Base-by-base conservation (phyloP, 2,888 invertebrate species). In the Hoplodrina blanda region DNA sequence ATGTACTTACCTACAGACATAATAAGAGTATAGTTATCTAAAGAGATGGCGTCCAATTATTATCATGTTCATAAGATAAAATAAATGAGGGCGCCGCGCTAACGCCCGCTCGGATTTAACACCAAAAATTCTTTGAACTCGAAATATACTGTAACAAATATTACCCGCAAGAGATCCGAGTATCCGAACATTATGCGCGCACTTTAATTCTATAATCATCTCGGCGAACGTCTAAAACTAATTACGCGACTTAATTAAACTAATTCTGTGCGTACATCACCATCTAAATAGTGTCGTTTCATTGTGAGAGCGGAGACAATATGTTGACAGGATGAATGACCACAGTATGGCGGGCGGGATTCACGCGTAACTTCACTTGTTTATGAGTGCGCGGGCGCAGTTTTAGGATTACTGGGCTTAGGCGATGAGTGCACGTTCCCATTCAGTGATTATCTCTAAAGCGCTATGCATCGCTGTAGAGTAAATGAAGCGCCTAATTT, bases 291-390 rank as follows among this genome's bases (percentile, higher is more conserved):
- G 92, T 91, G 90, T 90, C 90, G 88, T 91, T 91, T 93, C 93
- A 94, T 94, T 94, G 94, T 94, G 92, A 88, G 89, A 84, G 88
- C 93, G 89, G 87, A 92, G 95, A 95, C 95, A 94, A 94, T 94
- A 94, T 93, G 95, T 93, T 95, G 96, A 96, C 95, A 95, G 94
- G 91, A 94, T 94, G 94, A 95, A 94, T 91, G 94, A 89, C 91
- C 92, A 90, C 94, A 93, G 89, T 88, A 93, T 93, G 95, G 95
- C 94, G 90, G 89, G 85, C 87, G 89, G 91, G 91, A 93, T 93
- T 93, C 92, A 91, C 93, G 93, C 94, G 94, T 94, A 94, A 94
- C 91, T 93, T 88, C 86, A 75, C 89, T 92, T 93, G 94, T 95
- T 95, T 95, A 95, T 94, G 90, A 91, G 67, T 90, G 93, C 93